A percentile compares a stretch with the other conserved stretches of the same genome.
phyloP scores from a whole-genome alignment of 2,113 vertebrate species.

The Echinops telfairi region DNA sequence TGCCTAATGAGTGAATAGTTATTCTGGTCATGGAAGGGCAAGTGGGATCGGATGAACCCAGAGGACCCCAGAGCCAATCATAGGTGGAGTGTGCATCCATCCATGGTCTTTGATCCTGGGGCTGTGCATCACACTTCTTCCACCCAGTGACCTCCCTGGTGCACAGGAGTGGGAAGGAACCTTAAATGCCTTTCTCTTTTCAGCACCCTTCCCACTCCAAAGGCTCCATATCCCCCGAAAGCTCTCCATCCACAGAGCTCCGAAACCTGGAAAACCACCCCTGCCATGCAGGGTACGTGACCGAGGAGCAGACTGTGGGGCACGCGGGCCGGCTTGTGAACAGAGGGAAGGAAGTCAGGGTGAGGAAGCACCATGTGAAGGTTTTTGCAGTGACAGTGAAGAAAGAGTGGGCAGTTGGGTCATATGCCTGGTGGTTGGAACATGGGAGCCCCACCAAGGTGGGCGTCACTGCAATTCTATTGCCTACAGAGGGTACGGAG shows the following conservation, averaged over 20 bases:
- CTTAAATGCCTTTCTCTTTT: background rate
- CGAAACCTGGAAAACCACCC: background rate
- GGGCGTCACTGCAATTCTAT: background rate
- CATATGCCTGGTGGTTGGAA: background rate
- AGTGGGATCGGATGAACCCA: background rate
- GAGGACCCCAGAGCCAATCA: background rate
- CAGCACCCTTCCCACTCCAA: background rate
- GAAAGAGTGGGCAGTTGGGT: background rate
- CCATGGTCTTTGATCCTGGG: background rate
- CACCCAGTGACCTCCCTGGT: background rate
- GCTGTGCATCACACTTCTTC: no score
- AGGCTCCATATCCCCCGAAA: background rate
- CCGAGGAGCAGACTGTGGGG: background rate
- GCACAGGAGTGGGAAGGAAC: background rate
- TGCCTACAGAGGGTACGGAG: background rate
- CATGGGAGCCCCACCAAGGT: background rate
- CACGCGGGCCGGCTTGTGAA: background rate
- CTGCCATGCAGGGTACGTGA: background rate
- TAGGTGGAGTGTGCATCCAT: fast-evolving
- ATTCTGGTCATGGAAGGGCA: background rate
- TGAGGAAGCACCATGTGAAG: background rate
- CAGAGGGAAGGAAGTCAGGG: background rate
- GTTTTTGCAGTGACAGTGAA: background rate
- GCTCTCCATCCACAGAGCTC: background rate
- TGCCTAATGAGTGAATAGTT: slow-evolving; percentile 62